Evolutionary conservation across 2,113 vertebrate species (phyloP), one percentile per base, ranked within the genome.

Genomic region (Eptatretus burgeri): DNA sequence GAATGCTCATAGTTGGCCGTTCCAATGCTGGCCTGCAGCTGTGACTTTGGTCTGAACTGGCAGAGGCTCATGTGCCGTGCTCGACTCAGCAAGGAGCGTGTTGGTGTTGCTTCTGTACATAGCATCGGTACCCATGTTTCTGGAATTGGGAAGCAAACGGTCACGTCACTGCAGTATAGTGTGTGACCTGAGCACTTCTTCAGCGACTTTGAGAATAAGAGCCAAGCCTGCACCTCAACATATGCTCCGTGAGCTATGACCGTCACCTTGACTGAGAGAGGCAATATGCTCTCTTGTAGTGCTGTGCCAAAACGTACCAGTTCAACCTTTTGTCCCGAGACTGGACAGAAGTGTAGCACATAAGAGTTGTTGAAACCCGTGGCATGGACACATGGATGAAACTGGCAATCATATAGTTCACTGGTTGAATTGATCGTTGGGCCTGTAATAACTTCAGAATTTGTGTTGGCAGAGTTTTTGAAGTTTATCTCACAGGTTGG

Each of bases 1-100:
- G 85, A 86, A 19, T 82, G 85, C 74, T 98, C 91, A 1, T 96
- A 98, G 70, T 86, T 93, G 60, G 86, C 83, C 1, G 84, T 81
- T 66, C 91, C 91, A 18, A 82, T 65, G 0, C 86, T 81, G 70
- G 89, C 86, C 71, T 86, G 89, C 75, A 98, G 83, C 65, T 82
- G 72, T 0, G 84, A 80, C 66, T 88, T 82, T 1, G 80, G 81
- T 62, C 87, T 81, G 1, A 76, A 68, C 50, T 80, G 71, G 0
- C 76, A 75, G 64, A 79, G 72, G 27, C 79, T 75, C 2, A 87
- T 85, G 71, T 95, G 74, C 70, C 69, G 84, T 81, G 69, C 93
- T 94, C 83, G 87, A 93, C 65, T 85, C 83, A 13, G 84, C 82
- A 72, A 85, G 93, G 62, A 95, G 71, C 2, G 87, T 93, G 69